Base-by-base conservation (phyloP, 2,113 vertebrate genomes). In the Oreotrochilus melanogaster region DNA sequence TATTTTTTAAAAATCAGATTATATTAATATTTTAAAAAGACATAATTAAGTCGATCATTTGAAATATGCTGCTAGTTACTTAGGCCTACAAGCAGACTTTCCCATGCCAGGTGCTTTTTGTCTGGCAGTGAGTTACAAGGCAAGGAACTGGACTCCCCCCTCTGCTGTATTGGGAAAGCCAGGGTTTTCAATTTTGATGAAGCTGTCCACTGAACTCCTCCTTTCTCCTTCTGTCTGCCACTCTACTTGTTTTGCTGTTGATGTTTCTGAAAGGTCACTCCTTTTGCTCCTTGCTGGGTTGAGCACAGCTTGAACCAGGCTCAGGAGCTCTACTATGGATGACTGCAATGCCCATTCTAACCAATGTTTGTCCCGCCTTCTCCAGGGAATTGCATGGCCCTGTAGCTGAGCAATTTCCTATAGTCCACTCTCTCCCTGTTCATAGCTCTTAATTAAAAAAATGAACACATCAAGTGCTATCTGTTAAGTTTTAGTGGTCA, bases 361-460 rank as follows among this genome's bases (percentile, higher is more conserved):
- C 37, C 35, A 78, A 42, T 24, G 28, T 35, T 53, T 78, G 71
- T 85, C 72, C 65, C 66, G 18, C 6, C 4, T 19, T 50, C 57
- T 81, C 66, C 60, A 86, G 43, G 24, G 24, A 73, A 65, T 37
- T n/a, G 0, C 18, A 28, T 23, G 21, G 27, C 58, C 47, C 58
- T 57, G 30, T 11, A 78, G 61, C 42, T 71, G 37, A 50, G 69
- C 42, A 69, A 76, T 66, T 87, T 95, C 67, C 82, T 92, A 86
- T 10, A 95, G 85, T 69, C 80, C 78, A 24, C 71, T 83, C 48
- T 79, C 69, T 86, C 45, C n/a, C 60, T 48, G 21, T 47, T 47
- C 42, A 73, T 39, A 95, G 67, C 50, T 96, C 92, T 93, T 81
- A 89, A 90, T 53, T 92, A 89, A 96, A 95, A 43, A 15, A 3